phyloP scores from a whole-genome alignment of 1,140 invertebrate genomes.

The Bombus confusus region DNA sequence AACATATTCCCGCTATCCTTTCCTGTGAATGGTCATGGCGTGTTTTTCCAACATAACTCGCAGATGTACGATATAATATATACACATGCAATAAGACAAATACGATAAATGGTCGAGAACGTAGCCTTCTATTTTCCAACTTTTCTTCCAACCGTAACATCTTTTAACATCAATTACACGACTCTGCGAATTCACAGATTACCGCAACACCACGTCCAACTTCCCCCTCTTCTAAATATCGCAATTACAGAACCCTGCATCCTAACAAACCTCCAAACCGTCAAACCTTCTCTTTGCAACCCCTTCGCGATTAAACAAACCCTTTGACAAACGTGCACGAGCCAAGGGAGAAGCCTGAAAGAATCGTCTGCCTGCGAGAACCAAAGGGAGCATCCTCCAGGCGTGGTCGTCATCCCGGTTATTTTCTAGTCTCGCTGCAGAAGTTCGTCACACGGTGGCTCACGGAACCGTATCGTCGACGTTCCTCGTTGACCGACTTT shows the following conservation, averaged over 20 bases:
- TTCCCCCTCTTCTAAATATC: neutral
- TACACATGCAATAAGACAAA: no score
- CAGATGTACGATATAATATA: no score
- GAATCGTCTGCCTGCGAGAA: neutral
- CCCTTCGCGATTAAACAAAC: neutral
- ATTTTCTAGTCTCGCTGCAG: neutral
- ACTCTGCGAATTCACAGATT: no score
- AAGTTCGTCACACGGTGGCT: neutral
- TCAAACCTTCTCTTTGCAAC: neutral
- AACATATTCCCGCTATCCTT: no score
- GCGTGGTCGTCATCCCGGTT: slow-evolving; percentile 2
- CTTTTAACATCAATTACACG: no score
- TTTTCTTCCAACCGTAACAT: no score
- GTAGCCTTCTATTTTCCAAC: no score
- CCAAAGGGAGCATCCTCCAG: neutral
- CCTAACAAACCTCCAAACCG: neutral
- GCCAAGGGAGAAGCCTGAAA: neutral
- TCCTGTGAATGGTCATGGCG: no score
- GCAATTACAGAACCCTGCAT: neutral
- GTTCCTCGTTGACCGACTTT: slow-evolving; percentile 66
- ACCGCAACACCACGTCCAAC: no score
- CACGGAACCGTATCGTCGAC: slow-evolving; percentile 30
- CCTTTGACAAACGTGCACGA: neutral
- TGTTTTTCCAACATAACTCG: no score
- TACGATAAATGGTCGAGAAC: no score